Evolutionary conservation across 2,113 vertebrate species (phyloP).

Genomic region (Lagopus leucura): DNA sequence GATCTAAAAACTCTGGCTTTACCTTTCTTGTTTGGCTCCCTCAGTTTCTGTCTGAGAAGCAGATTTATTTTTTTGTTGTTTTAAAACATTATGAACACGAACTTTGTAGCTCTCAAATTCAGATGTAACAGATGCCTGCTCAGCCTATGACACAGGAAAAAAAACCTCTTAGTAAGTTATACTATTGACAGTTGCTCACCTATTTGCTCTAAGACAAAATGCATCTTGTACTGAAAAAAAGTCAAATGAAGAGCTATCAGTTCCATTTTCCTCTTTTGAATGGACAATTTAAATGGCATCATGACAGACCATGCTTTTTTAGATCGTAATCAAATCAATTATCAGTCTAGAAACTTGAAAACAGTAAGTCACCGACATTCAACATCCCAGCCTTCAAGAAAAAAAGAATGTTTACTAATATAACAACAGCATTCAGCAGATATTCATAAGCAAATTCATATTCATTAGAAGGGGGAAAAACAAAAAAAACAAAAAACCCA

Average conservation of each 20-base stretch:
- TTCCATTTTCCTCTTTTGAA: not conserved
- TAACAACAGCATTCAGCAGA: not conserved
- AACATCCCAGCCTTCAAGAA: not conserved
- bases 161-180: not conserved
- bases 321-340: not conserved
- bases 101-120: constrained; percentile 98
- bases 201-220: not conserved
- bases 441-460: not conserved
- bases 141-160: constrained; percentile 79
- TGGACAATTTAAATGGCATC: not conserved
- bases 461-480: not conserved
- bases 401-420: not conserved
- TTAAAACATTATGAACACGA: constrained; percentile 96
- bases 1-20: not conserved
- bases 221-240: not conserved
- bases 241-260: not conserved
- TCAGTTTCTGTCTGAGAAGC: constrained; percentile 83
- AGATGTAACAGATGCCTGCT: constrained; percentile 81
- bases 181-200: not conserved
- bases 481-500: too few relatives aligned
- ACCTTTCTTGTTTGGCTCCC: constrained; percentile 89
- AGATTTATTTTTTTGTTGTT: constrained; percentile 93
- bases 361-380: not conserved
- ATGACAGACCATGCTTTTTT: not conserved
- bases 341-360: not conserved